Percentiles rank a stretch among this genome's conserved stretches.
phyloP scores from a whole-genome alignment of 1,140 invertebrate species.

The Ericerus pela region DNA sequence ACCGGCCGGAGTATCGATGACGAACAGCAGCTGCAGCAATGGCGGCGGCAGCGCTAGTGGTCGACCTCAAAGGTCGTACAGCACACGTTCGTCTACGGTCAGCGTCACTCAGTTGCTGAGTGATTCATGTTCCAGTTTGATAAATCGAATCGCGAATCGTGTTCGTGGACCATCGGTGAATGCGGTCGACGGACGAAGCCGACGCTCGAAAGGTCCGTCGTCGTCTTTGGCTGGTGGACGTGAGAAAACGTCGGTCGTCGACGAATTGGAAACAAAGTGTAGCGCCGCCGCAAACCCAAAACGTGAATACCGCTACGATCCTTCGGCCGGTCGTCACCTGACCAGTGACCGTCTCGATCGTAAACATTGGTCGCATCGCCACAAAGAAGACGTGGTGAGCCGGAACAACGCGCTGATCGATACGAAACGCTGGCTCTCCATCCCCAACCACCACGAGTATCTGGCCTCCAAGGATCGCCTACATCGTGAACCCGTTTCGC shows the following conservation, averaged over 20 bases:
- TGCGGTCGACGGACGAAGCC: slow-evolving; percentile 14
- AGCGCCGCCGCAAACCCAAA: background rate
- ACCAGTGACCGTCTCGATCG: background rate
- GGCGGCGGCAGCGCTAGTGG: slow-evolving; percentile 22
- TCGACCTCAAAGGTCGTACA: slow-evolving; percentile 32
- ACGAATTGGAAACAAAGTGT: background rate
- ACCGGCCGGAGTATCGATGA: background rate
- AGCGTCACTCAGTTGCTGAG: slow-evolving; percentile 69
- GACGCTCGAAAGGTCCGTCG: background rate
- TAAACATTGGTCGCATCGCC: background rate
- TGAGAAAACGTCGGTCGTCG: background rate
- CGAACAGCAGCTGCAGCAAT: background rate
- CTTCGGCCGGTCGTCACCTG: background rate
- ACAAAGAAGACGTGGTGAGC: background rate
- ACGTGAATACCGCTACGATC: background rate
- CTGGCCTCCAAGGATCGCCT: background rate
- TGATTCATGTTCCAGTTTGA: slow-evolving; percentile 65
- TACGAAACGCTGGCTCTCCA: background rate
- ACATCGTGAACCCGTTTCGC: background rate
- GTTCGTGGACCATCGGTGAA: slow-evolving; percentile 48
- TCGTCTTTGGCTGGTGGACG: background rate
- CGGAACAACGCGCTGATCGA: background rate
- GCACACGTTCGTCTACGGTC: slow-evolving; percentile 55
- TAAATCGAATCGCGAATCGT: slow-evolving; percentile 54
- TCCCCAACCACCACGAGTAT: background rate